Conservation (phyloP, 2,888 invertebrate genomes). For the Graphium colonna region DNA sequence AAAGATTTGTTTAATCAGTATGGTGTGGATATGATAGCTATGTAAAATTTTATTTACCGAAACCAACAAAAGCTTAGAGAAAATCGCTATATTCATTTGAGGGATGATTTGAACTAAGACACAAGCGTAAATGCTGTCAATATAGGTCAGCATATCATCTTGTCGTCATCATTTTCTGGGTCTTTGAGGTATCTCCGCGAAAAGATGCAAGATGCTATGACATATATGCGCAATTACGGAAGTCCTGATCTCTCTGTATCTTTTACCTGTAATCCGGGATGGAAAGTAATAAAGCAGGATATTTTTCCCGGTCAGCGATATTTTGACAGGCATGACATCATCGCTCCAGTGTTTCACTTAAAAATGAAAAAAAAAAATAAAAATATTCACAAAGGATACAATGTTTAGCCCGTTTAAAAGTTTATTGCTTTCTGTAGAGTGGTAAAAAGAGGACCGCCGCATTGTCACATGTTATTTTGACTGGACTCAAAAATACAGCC, state of each 20-base stretch:
- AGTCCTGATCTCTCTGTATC: slow-evolving; percentile 36
- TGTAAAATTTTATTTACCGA: too few species aligned
- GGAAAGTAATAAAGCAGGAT: slow-evolving; percentile 20
- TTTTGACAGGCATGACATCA: slow-evolving; percentile 37
- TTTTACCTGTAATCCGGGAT: slow-evolving; percentile 23
- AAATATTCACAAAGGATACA: background rate
- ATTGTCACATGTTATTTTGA: slow-evolving; percentile 12
- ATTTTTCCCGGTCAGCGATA: slow-evolving; percentile 27
- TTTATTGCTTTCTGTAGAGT: slow-evolving; percentile 4
- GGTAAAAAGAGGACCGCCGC: slow-evolving; percentile 17
- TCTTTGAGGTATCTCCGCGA: slow-evolving; percentile 23
- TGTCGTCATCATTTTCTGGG: slow-evolving; percentile 32
- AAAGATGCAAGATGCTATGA: background rate
- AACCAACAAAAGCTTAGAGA: too few species aligned
- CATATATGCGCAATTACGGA: slow-evolving; percentile 14
- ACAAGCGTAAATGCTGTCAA: slow-evolving; percentile 29
- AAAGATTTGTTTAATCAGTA: too few species aligned
- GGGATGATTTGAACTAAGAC: slow-evolving; percentile 10
- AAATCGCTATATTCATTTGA: too few species aligned
- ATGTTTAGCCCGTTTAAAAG: background rate
- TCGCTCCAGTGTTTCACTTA: slow-evolving; percentile 33
- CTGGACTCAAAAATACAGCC: slow-evolving; percentile 9
- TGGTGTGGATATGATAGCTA: background rate
- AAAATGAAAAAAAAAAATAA: background rate
- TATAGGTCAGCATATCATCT: slow-evolving; percentile 31